A percentile compares a stretch with the other conserved stretches of the same genome.
These are phyloP conservation scores for Balanococcus diminutus DNA, from an alignment of 2,888 invertebrate species.

Conservation along the genomic window DNA sequence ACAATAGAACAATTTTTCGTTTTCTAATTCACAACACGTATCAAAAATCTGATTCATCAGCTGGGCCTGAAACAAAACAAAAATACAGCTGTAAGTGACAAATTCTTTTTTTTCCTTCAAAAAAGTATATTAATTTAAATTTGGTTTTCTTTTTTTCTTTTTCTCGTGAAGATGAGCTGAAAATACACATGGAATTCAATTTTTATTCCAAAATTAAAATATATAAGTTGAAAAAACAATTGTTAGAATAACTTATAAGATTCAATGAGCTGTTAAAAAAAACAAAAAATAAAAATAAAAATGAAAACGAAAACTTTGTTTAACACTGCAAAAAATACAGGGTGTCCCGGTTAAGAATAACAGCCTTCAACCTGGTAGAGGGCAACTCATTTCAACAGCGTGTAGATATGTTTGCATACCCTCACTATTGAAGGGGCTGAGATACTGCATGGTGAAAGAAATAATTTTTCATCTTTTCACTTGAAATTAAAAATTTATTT, in stretches of 20 bases:
- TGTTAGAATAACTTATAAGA: neutral
- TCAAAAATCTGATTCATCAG: slow-evolving; percentile 54
- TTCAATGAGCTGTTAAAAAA: neutral
- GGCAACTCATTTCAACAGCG: too few relatives aligned
- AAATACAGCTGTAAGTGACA: neutral
- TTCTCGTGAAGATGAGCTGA: neutral
- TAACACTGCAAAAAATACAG: too few relatives aligned
- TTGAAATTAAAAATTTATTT: too few relatives aligned
- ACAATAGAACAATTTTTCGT: neutral
- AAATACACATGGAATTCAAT: neutral
- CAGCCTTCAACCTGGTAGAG: too few relatives aligned
- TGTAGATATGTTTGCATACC: too few relatives aligned
- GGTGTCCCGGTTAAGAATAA: too few relatives aligned
- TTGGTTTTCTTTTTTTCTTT: neutral
- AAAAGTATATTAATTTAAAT: neutral
- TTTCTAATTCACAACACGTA: neutral
- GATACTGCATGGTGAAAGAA: too few relatives aligned
- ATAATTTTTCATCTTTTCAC: too few relatives aligned
- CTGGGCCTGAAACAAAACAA: slow-evolving; percentile 37
- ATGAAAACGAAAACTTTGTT: neutral
- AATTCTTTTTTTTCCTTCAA: neutral
- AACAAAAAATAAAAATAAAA: neutral
- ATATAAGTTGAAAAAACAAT: neutral
- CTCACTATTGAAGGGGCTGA: too few relatives aligned
- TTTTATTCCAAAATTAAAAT: neutral